A percentile compares a stretch with the other conserved stretches of the same genome.
Evolutionary conservation across 2,888 invertebrate species (phyloP).

Genomic region (Anorthoa munda): DNA sequence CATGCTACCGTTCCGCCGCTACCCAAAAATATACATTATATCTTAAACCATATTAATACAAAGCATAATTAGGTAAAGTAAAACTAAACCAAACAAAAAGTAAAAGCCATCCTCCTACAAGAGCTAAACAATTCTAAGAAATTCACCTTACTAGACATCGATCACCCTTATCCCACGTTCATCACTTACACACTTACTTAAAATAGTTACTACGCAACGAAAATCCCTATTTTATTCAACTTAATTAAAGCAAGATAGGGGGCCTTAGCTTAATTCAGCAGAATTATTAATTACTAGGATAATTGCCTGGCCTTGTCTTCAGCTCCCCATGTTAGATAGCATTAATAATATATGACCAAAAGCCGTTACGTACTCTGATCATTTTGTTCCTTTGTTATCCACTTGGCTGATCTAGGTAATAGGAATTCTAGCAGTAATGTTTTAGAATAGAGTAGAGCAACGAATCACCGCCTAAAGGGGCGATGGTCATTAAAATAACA

Average conservation of each 20-base stretch:
- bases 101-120: not conserved
- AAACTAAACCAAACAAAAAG: not conserved
- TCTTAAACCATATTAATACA: not conserved
- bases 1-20: not conserved
- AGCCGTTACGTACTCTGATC: slow-evolving; percentile 66
- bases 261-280: slow-evolving; percentile 63
- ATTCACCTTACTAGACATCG: slow-evolving; percentile 18
- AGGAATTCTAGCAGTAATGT: slow-evolving; percentile 25
- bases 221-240: slow-evolving; percentile 65
- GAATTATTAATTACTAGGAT: slow-evolving; percentile 74
- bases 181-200: slow-evolving; percentile 20
- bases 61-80: not conserved
- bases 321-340: slow-evolving; percentile 62
- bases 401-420: slow-evolving; percentile 35
- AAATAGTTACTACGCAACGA: slow-evolving; percentile 37
- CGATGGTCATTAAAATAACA: no score
- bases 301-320: slow-evolving; percentile 71
- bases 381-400: slow-evolving; percentile 56
- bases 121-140: not conserved
- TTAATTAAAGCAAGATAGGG: slow-evolving; percentile 64
- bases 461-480: no score
- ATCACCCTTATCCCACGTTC: slow-evolving; percentile 30
- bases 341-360: slow-evolving; percentile 69
- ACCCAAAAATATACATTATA: no score
- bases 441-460: not conserved